phyloP scores from a whole-genome alignment of 1,140 invertebrate species.

The Ceratitis capitata region DNA sequence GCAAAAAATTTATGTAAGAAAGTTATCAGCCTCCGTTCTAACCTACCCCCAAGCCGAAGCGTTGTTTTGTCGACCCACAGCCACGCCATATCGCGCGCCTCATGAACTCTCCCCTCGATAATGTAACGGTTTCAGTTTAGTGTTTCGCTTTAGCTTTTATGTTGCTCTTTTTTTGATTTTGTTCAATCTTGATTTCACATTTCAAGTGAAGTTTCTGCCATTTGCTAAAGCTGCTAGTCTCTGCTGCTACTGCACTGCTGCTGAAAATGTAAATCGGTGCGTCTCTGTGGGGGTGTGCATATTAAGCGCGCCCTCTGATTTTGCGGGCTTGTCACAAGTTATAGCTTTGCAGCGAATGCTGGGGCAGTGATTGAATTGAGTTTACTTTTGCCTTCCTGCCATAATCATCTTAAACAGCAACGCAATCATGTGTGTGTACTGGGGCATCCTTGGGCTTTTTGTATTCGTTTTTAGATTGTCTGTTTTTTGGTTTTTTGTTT shows the following conservation, averaged over 20 bases:
- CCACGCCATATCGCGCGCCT: conserved; percentile 9
- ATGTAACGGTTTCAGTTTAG: neutral
- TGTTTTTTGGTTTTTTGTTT: too few relatives aligned
- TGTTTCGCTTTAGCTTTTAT: neutral
- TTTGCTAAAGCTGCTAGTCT: neutral
- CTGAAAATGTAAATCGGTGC: neutral
- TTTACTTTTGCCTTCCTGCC: neutral
- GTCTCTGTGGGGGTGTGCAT: neutral
- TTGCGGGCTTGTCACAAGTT: conserved; percentile 21
- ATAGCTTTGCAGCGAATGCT: neutral
- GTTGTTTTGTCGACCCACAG: neutral
- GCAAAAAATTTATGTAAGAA: neutral
- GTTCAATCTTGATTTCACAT: neutral
- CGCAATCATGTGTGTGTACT: neutral
- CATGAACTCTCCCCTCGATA: conserved; percentile 10
- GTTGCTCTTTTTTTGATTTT: neutral
- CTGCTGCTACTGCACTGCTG: neutral
- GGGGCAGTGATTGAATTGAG: neutral
- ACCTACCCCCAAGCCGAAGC: neutral
- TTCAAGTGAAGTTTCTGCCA: neutral
- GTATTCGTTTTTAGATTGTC: too few relatives aligned
- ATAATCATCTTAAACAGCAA: neutral
- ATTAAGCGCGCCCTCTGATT: conserved; percentile 25
- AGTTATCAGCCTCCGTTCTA: conserved; percentile 19
- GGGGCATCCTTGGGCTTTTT: neutral